Conservation (phyloP, 1,140 invertebrate species). For the Trigoniulus corallinus region DNA sequence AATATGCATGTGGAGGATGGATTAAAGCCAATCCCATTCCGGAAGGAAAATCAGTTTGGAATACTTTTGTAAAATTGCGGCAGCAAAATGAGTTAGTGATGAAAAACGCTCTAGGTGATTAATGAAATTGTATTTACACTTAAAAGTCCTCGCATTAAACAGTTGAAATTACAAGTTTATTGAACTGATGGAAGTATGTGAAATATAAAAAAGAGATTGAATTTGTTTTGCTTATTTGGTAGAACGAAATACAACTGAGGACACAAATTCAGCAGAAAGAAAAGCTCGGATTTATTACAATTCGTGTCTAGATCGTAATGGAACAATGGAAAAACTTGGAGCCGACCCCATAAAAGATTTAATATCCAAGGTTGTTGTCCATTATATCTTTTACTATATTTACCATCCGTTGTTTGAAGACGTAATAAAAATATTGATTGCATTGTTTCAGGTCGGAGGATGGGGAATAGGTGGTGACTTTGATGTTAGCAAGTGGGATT, state of each 20-base stretch:
- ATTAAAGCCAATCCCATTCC: constrained; percentile 79
- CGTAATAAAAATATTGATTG: background rate
- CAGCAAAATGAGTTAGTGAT: constrained; percentile 84
- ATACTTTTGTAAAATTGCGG: constrained; percentile 84
- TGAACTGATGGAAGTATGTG: background rate
- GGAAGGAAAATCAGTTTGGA: constrained; percentile 74
- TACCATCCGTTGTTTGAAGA: background rate
- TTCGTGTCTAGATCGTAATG: constrained; percentile 84
- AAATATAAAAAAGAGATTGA: background rate
- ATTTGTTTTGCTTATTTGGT: background rate
- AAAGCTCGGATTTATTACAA: constrained; percentile 82
- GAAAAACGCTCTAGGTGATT: constrained; percentile 68
- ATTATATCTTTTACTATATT: no score
- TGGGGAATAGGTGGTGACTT: constrained; percentile 21
- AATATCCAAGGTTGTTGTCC: constrained; percentile 32
- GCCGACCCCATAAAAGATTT: constrained; percentile 61
- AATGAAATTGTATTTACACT: constrained; percentile 11
- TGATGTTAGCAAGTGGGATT: constrained; percentile 44
- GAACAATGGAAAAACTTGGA: constrained; percentile 68
- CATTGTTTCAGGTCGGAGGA: constrained; percentile 15
- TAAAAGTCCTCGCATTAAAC: no score
- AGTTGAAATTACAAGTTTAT: no score
- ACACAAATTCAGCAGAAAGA: constrained; percentile 58
- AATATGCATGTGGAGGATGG: constrained; percentile 87
- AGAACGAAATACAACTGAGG: constrained; percentile 5